These are phyloP conservation scores for Gerris lacustris DNA, from an alignment of 2,888 invertebrate species.

Conservation along the genomic window DNA sequence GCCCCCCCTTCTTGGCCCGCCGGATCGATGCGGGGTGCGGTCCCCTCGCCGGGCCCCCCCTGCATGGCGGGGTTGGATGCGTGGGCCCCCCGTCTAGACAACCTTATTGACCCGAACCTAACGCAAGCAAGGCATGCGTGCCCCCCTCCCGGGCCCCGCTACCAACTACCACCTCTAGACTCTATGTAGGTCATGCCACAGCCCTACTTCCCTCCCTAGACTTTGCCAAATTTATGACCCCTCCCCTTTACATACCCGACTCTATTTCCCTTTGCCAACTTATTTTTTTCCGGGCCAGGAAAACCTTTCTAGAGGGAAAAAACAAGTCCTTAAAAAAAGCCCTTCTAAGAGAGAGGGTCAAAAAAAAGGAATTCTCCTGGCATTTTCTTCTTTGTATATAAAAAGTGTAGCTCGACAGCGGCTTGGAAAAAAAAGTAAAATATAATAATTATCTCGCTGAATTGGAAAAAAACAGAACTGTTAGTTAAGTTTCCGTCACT, in stretches of 20 bases:
- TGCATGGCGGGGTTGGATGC: background rate
- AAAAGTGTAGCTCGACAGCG: no score
- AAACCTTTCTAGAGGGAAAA: no score
- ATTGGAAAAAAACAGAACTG: no score
- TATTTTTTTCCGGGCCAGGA: background rate
- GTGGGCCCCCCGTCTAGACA: background rate
- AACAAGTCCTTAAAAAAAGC: no score
- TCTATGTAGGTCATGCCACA: slow-evolving; percentile 1
- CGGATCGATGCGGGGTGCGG: background rate
- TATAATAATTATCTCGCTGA: no score
- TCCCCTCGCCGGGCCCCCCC: no score
- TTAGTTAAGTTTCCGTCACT: no score
- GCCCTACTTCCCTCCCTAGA: background rate
- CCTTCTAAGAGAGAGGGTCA: no score
- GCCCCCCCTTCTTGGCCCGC: background rate
- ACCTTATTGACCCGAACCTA: slow-evolving; percentile 3
- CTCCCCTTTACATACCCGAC: background rate
- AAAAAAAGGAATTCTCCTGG: no score
- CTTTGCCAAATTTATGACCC: background rate
- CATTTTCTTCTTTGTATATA: no score
- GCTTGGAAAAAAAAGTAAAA: no score
- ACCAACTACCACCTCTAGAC: background rate
- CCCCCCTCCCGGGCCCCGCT: background rate
- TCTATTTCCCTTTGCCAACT: background rate
- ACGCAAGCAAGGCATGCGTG: background rate